Evolutionary conservation across 2,888 invertebrate species (phyloP).

Genomic region (Sphecodes monilicornis): DNA sequence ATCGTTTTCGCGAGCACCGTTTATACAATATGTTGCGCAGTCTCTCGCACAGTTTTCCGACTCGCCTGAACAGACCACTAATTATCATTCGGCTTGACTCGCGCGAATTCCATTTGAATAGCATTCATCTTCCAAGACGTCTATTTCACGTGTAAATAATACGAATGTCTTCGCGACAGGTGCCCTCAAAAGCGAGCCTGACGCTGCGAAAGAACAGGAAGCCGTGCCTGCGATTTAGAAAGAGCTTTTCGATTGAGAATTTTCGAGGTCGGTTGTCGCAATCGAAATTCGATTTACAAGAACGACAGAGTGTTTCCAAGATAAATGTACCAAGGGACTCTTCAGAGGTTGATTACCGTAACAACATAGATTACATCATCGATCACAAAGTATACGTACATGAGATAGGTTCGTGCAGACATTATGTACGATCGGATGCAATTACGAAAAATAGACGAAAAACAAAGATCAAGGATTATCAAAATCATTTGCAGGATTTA

Average conservation of each 20-base stretch:
- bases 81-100: neutral
- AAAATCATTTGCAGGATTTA: neutral
- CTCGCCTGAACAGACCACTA: neutral
- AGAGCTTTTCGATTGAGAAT: neutral
- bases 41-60: neutral
- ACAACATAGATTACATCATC: no score
- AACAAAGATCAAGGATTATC: neutral
- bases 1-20: neutral
- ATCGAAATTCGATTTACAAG: neutral
- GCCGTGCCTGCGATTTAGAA: no score
- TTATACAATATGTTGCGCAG: neutral
- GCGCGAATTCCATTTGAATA: neutral
- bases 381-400: neutral
- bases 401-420: neutral
- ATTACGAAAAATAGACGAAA: neutral
- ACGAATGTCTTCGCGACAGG: conserved; percentile 38
- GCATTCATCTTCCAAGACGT: neutral
- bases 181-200: conserved; percentile 25
- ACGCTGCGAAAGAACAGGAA: neutral
- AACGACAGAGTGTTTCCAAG: no score
- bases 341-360: neutral
- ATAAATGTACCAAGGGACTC: neutral
- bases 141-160: conserved; percentile 15
- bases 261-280: neutral
- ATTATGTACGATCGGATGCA: neutral